Conservation (phyloP, 35 echinoderm and acorn worm species). For the Acanthaster planci region DNA sequence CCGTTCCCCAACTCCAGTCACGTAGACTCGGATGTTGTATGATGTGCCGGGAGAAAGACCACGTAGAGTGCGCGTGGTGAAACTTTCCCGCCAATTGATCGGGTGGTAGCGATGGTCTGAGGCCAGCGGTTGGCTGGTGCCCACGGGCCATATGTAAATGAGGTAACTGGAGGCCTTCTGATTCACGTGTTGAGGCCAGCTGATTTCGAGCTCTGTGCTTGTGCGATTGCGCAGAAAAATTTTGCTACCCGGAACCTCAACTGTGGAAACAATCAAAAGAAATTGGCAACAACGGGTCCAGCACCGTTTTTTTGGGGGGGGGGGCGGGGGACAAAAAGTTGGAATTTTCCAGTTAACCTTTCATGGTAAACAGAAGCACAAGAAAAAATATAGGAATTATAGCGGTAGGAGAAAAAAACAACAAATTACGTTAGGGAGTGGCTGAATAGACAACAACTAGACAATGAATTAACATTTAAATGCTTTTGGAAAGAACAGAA, state of each 20-base stretch:
- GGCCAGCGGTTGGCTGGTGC: constrained; percentile 52
- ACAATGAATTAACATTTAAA: too few relatives aligned
- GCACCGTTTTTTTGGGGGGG: too few relatives aligned
- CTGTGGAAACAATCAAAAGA: background rate
- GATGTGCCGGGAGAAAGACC: constrained; percentile 42
- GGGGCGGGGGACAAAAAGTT: too few relatives aligned
- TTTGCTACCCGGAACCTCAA: constrained; percentile 57
- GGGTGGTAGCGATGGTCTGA: constrained; percentile 64
- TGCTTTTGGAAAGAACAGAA: too few relatives aligned
- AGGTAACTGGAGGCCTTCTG: constrained; percentile 71
- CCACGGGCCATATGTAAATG: constrained; percentile 71
- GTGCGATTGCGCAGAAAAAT: constrained; percentile 64
- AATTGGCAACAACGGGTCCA: too few relatives aligned
- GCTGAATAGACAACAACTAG: too few relatives aligned
- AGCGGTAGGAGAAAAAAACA: too few relatives aligned
- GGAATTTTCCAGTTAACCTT: too few relatives aligned
- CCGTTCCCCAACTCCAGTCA: constrained; percentile 39
- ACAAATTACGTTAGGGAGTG: too few relatives aligned
- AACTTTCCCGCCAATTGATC: constrained; percentile 56
- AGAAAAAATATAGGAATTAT: too few relatives aligned
- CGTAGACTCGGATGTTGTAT: constrained; percentile 63
- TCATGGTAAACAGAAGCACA: too few relatives aligned
- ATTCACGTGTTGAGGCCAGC: constrained; percentile 67
- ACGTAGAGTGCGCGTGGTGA: constrained; percentile 50
- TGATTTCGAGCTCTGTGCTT: constrained; percentile 52